Evolutionary conservation across 2,797 vertebrate genomes (phyloP).

Genomic region (Otolemur crassicaudatus): DNA sequence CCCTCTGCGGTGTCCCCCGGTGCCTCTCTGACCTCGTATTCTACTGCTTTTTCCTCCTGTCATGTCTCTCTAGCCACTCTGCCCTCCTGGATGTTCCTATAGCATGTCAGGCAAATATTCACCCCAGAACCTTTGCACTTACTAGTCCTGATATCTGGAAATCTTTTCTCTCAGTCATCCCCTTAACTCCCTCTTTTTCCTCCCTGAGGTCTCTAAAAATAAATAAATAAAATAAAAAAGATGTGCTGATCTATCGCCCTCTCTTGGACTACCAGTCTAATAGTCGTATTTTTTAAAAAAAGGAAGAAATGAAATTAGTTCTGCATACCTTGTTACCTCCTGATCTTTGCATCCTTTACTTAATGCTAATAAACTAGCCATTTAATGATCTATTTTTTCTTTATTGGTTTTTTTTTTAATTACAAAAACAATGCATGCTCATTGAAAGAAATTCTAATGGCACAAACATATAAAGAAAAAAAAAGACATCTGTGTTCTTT

Average conservation of each 20-base stretch:
- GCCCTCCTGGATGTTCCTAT: neutral
- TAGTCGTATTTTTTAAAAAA: neutral
- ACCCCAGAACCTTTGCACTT: neutral
- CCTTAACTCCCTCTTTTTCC: neutral
- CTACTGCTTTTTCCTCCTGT: neutral
- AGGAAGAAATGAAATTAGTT: constrained; percentile 55
- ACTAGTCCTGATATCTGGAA: neutral
- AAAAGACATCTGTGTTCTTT: neutral
- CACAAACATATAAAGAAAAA: neutral
- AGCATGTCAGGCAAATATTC: neutral
- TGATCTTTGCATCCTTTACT: constrained; percentile 38
- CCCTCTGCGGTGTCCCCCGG: fast-evolving
- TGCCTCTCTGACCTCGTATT: neutral
- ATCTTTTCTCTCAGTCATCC: neutral
- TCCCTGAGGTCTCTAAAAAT: neutral
- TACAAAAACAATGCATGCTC: constrained; percentile 15
- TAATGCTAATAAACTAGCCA: constrained; percentile 39
- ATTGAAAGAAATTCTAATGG: constrained; percentile 29
- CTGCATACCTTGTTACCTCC: constrained; percentile 51
- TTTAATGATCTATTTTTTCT: constrained; percentile 54
- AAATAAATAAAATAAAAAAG: neutral
- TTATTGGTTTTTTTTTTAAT: constrained; percentile 62
- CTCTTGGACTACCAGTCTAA: neutral
- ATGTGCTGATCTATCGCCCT: neutral
- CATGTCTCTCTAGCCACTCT: too few species aligned